phyloP scores from a whole-genome alignment of 2,113 vertebrate species.

The Cyphomyrus discorhynchus region DNA sequence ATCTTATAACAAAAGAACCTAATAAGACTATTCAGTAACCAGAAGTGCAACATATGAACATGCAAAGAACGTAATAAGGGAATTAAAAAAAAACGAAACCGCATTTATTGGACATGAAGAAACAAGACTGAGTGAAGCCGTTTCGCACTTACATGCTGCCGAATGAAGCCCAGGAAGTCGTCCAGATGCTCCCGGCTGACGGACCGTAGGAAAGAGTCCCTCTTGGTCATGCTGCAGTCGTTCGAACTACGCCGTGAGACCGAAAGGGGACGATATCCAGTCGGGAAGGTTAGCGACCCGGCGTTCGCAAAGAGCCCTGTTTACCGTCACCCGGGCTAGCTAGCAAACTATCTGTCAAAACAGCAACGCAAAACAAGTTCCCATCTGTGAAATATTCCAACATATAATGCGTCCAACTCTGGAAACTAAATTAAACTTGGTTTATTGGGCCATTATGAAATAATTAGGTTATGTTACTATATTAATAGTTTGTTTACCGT shows the following conservation, averaged over 20 bases:
- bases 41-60: background rate
- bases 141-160: slow-evolving; percentile 69
- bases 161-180: slow-evolving; percentile 72
- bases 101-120: background rate
- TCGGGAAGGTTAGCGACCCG: background rate
- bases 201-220: slow-evolving; percentile 65
- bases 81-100: background rate
- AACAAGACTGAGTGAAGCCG: background rate
- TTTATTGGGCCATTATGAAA: background rate
- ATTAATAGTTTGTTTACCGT: background rate
- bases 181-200: slow-evolving; percentile 62
- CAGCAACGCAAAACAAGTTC: background rate
- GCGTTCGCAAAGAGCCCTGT: background rate
- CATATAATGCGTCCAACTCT: background rate
- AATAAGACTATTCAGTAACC: background rate
- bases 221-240: slow-evolving; percentile 60
- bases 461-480: background rate
- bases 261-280: background rate
- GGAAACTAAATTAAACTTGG: background rate
- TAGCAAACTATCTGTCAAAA: background rate
- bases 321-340: background rate
- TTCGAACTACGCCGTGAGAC: background rate
- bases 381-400: background rate
- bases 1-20: background rate
- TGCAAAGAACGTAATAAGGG: background rate